These are phyloP conservation scores for Diorhabda elongata DNA, from an alignment of 1,140 invertebrate species.

Conservation along the genomic window DNA sequence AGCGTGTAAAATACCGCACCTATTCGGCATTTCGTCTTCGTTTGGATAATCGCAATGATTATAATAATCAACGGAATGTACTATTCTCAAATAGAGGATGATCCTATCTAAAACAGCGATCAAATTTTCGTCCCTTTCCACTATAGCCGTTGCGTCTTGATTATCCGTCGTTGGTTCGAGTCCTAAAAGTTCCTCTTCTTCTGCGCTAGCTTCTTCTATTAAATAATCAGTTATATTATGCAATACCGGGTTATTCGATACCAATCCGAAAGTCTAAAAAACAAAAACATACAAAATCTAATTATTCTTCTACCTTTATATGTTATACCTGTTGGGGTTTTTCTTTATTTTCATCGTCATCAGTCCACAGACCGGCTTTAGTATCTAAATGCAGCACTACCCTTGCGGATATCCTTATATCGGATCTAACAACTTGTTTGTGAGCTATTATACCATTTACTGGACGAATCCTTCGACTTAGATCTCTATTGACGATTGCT, in stretches of 20 bases:
- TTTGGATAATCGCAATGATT: slow-evolving; percentile 98
- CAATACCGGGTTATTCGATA: slow-evolving; percentile 91
- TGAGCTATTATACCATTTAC: slow-evolving; percentile 91
- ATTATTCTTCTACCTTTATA: not conserved
- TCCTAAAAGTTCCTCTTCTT: slow-evolving; percentile 94
- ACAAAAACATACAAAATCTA: not conserved
- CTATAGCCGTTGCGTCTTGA: slow-evolving; percentile 54
- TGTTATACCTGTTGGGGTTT: slow-evolving; percentile 35
- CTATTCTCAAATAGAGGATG: slow-evolving; percentile 90
- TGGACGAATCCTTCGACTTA: slow-evolving; percentile 73
- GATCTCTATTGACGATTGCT: slow-evolving; percentile 89
- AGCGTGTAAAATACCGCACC: slow-evolving; percentile 97
- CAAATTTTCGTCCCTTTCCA: slow-evolving; percentile 77
- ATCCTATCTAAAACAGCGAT: slow-evolving; percentile 71
- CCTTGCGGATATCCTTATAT: slow-evolving; percentile 90
- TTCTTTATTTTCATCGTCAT: slow-evolving; percentile 51
- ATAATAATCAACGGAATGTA: slow-evolving; percentile 99
- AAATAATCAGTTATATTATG: slow-evolving; percentile 97
- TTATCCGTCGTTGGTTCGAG: slow-evolving; percentile 56
- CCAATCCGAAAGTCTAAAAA: slow-evolving; percentile 65
- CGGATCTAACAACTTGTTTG: slow-evolving; percentile 83
- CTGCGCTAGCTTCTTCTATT: slow-evolving; percentile 96
- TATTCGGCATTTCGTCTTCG: slow-evolving; percentile 99
- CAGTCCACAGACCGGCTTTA: slow-evolving; percentile 75
- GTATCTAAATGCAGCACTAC: slow-evolving; percentile 93